Base-by-base conservation (phyloP, 35 echinoderm and acorn worm genomes). In the Ptychodera flava region DNA sequence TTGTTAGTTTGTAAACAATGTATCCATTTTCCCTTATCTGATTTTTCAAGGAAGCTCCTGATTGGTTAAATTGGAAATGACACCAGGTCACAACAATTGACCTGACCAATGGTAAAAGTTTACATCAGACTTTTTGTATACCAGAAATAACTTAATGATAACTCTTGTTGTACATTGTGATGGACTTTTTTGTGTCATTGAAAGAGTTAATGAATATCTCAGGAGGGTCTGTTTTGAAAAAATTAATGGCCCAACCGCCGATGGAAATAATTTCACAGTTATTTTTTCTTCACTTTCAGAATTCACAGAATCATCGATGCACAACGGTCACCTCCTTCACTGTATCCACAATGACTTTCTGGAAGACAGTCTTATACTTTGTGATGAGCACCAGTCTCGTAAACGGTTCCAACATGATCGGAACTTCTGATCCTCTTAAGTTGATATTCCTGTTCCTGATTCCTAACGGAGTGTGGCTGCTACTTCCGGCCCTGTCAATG, bases 281-380 rank as follows among this genome's bases (percentile, higher is more conserved):
- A 15, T 77, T 77, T 77, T 77, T 77, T 77, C n/a, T 77, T 77
- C n/a, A 15, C n/a, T 77, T 77, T n/a, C 75, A 77, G 15, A 81
- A 34, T 34, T 81, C 35, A 34, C 31, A 81, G 80, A 81, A 81
- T 81, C 30, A 28, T 0, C 31, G 33, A 16, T 1, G 31, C 6
- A 81, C 31, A 16, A 81, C 33, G 2, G 30, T 81, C n/a, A 34
- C 79, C 34, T 6, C 85, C 10, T 78, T 87, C 14, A 34, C 79
- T 28, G 85, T 87, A 31, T 77, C 10, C 34, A 87, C 85, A 0
- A 87, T 87, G 85, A 87, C 85, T n/a, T 87, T 78, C 15, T 87
- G 85, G 85, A 87, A 87, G 77, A 87, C 85, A 10, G 85, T 87
- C 1, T 78, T 87, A 29, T 87, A 87, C 35, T 28, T 78, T 64